Conservation (phyloP, 1,140 invertebrate species). For the Drosophila ambigua region DNA sequence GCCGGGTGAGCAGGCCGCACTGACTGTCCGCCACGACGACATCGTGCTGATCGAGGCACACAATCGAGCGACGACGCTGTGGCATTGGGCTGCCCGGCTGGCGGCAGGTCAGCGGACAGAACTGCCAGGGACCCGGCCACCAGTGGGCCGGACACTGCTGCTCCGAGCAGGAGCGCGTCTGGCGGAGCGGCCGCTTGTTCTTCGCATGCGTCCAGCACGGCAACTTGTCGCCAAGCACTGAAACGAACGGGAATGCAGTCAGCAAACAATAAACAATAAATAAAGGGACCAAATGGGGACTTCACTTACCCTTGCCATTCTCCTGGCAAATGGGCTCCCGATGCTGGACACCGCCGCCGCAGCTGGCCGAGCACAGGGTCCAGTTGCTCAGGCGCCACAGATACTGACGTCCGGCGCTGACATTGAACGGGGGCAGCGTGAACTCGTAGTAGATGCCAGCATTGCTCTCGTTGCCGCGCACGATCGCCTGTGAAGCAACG, state of each 20-base stretch:
- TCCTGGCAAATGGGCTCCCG: slow-evolving; percentile 88
- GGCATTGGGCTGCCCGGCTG: slow-evolving; percentile 82
- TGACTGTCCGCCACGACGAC: slow-evolving; percentile 88
- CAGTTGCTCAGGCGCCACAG: slow-evolving; percentile 90
- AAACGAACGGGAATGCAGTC: background rate
- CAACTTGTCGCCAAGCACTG: slow-evolving; percentile 87
- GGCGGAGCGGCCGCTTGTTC: slow-evolving; percentile 86
- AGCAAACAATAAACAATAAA: too few relatives aligned
- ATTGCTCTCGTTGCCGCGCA: slow-evolving; percentile 90
- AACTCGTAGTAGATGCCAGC: slow-evolving; percentile 93
- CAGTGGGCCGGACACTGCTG: slow-evolving; percentile 90
- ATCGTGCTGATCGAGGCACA: slow-evolving; percentile 89
- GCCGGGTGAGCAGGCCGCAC: slow-evolving; percentile 86
- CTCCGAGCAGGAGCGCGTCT: slow-evolving; percentile 87
- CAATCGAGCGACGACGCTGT: slow-evolving; percentile 88
- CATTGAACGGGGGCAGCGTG: slow-evolving; percentile 87
- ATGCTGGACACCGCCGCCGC: slow-evolving; percentile 93
- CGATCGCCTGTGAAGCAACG: slow-evolving; percentile 87
- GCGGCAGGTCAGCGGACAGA: slow-evolving; percentile 90
- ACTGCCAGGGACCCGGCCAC: slow-evolving; percentile 93
- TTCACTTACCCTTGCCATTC: slow-evolving; percentile 85
- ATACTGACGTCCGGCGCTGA: slow-evolving; percentile 86
- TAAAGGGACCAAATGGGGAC: background rate
- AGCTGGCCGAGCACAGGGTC: slow-evolving; percentile 91
- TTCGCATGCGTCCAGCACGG: slow-evolving; percentile 87